Base-by-base conservation (phyloP, 2,113 vertebrate species). In the Corythoichthys haematopterus region DNA sequence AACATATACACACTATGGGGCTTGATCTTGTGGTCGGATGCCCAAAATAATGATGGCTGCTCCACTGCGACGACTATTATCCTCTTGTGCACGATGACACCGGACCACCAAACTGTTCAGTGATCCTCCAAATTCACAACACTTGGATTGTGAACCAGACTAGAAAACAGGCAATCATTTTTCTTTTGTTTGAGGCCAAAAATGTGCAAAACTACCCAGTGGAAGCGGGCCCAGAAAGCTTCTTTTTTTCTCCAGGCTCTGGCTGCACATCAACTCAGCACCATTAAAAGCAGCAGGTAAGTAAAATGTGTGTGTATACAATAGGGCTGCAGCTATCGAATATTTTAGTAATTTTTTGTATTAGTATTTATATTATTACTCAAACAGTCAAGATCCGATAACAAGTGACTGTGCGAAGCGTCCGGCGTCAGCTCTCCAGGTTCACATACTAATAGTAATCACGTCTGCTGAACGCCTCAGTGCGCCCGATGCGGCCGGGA, bases 231-330 rank as follows among this genome's bases (percentile, higher is more conserved):
- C 9, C 56, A 64, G 65, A 64, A 57, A 66, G 36, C 48, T 61
- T 62, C 68, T 55, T 53, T 33, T 12, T 11, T 28, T 6, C 3
- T 33, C 28, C 8, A n/a, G n/a, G 35, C 64, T 60, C 37, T 14
- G 53, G 73, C 65, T 62, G 46, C 53, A 66, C 65, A 71, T 56
- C 56, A 37, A 48, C 0, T 43, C 7, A 37, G 14, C 46, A 43
- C 61, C 58, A 70, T 76, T 63, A 74, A 68, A 73, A 65, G 56
- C 53, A 67, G 59, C 10, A 33, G 65, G 68, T 68, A 35, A 66
- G 65, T 35, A 65, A 69, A 72, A 43, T 16, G 40, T 60, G 40
- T 46, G n/a, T 14, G 40, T 13, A 16, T 15, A 28, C 40, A 43
- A 43, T 28, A 28, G 20, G 20, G 20, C 20, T 28, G 20, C 20